A percentile compares a stretch with the other conserved stretches of the same genome.
Conservation (phyloP, 37 sponge, comb jelly and placozoan species). For the Tethya wilhelma region DNA sequence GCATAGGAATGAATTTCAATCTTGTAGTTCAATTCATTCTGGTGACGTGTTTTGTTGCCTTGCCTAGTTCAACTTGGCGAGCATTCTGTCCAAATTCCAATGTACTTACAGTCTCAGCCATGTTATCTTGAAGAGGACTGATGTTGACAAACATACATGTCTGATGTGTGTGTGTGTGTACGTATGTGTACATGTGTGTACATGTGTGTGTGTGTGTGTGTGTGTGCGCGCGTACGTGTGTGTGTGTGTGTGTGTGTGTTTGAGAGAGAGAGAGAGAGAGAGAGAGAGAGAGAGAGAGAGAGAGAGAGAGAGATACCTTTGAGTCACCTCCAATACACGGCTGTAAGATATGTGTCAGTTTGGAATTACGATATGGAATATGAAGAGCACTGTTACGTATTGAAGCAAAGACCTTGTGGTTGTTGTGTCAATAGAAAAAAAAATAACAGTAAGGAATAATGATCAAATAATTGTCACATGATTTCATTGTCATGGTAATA, state of each 20-base stretch:
- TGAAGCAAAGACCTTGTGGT: slow-evolving; percentile 77
- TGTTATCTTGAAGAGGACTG: slow-evolving; percentile 70
- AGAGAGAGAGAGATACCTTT: slow-evolving; percentile 56
- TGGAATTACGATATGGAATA: slow-evolving; percentile 87
- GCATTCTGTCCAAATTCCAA: slow-evolving; percentile 77
- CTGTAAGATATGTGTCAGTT: slow-evolving; percentile 76
- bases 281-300: slow-evolving; percentile 9
- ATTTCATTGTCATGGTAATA: too few relatives aligned
- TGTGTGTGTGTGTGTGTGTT: too few relatives aligned
- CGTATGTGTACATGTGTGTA: slow-evolving; percentile 15
- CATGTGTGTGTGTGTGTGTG: slow-evolving; percentile 43
- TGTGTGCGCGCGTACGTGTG: slow-evolving; percentile 28
- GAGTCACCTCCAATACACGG: slow-evolving; percentile 85
- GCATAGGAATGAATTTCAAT: too few relatives aligned
- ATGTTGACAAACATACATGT: slow-evolving; percentile 85
- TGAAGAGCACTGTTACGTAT: slow-evolving; percentile 72
- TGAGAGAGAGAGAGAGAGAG: too few relatives aligned
- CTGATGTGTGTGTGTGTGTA: slow-evolving; percentile 24
- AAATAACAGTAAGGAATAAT: slow-evolving; percentile 12
- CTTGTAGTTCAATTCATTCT: too few relatives aligned
- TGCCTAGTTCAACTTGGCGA: slow-evolving; percentile 80
- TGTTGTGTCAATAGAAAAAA: too few relatives aligned
- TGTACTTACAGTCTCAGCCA: slow-evolving; percentile 77
- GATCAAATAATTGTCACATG: too few relatives aligned
- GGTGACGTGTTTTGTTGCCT: slow-evolving; percentile 75